These are phyloP conservation scores for Hirtodrosophila duncani DNA, from an alignment of 2,888 invertebrate species.

Conservation along the genomic window DNA sequence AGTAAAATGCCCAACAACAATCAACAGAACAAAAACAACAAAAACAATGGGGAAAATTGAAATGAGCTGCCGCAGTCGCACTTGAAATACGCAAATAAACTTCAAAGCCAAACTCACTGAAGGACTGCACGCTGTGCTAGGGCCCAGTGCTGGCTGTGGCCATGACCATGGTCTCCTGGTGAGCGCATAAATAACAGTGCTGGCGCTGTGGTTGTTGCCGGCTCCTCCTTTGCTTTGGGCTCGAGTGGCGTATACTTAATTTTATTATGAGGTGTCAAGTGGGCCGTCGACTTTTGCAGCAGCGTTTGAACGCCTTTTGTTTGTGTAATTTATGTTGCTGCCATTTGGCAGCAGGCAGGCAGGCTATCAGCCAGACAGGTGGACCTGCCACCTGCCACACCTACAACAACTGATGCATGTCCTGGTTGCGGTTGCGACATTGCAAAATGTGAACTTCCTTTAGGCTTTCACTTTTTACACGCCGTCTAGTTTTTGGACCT, in stretches of 20 bases:
- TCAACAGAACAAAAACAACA: slow-evolving; percentile 34
- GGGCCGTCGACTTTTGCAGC: slow-evolving; percentile 59
- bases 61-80: slow-evolving; percentile 54
- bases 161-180: slow-evolving; percentile 40
- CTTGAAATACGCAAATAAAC: slow-evolving; percentile 70
- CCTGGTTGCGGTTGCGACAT: slow-evolving; percentile 13
- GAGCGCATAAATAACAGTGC: slow-evolving; percentile 61
- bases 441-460: slow-evolving; percentile 61
- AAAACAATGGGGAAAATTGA: slow-evolving; percentile 53
- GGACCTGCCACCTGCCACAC: slow-evolving; percentile 26
- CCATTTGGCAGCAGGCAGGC: slow-evolving; percentile 53
- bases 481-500: slow-evolving; percentile 1
- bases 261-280: slow-evolving; percentile 77
- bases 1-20: slow-evolving; percentile 29
- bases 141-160: slow-evolving; percentile 19
- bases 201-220: slow-evolving; percentile 13
- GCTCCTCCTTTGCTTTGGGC: slow-evolving; percentile 30
- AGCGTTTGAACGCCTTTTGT: slow-evolving; percentile 57
- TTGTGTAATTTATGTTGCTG: slow-evolving; percentile 56
- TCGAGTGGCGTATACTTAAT: slow-evolving; percentile 72
- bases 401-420: neutral
- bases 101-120: slow-evolving; percentile 53
- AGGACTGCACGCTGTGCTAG: slow-evolving; percentile 59
- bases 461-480: slow-evolving; percentile 70
- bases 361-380: no score